Evolutionary conservation across 35 echinoderm and acorn worm genomes (phyloP), one percentile per base, ranked within the genome.

Genomic region (Apostichopus japonicus): DNA sequence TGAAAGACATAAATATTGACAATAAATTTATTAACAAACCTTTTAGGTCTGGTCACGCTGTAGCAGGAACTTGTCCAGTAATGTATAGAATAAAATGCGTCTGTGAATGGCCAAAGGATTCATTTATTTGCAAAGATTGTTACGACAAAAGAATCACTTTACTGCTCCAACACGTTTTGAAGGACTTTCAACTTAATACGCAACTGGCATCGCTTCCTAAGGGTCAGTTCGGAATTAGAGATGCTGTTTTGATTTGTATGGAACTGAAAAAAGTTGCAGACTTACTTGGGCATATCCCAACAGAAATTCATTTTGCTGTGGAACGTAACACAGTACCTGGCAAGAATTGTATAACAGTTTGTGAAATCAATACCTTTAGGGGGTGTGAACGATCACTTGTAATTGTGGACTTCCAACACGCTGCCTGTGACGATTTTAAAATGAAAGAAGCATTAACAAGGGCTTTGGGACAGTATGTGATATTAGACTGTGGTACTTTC

Each of bases 51-150:
- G 86, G 86, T n/a, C 86, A 89, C n/a, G 86, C 86, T 8, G 67
- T 89, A 11, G 11, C 59, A 6, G 62, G 86, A 33, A 22, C 5
- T 9, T 19, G 61, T 44, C 59, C 86, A 8, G 51, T 89, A 44
- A 72, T 89, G 62, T 89, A 89, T 25, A 89, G 86, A 44, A 33
- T 89, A 65, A 89, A 89, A 73, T 89, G 86, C 51, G 62, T 89
- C 13, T 89, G 86, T 21, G 7, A 17, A 7, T 10, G 4, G 3
- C 67, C 27, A 33, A 67, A 54, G 33, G 86, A 33, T 17, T 13
- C 61, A 4, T 89, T 72, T 25, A 71, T 52, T 65, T 89, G 86
- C 59, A 33, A 54, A 5, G 10, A 25, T 8, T 89, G 86, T 73
- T 89, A 44, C 27, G 59, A 53, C 67, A 4, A 22, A 23, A 51